These are phyloP conservation scores for Archocentrus centrarchus DNA, from an alignment of 2,113 vertebrate genomes.

Conservation along the genomic window DNA sequence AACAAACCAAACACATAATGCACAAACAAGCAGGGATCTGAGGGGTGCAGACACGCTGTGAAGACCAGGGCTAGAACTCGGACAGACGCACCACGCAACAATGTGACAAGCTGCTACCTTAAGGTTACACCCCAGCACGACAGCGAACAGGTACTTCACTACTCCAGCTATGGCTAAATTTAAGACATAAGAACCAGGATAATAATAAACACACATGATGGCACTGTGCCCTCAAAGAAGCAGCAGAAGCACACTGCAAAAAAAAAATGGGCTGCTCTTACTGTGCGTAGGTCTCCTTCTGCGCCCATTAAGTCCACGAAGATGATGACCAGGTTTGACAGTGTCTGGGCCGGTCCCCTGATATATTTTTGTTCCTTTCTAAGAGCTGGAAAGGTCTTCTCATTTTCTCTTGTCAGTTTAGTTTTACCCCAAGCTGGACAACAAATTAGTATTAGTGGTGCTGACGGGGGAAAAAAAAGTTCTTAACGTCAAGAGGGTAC, in stretches of 20 bases:
- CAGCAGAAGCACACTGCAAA: neutral
- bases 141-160: neutral
- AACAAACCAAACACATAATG: neutral
- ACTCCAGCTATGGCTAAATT: neutral
- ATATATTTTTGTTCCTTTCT: neutral
- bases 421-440: rapidly evolving
- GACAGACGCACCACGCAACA: neutral
- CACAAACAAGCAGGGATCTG: neutral
- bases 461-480: too few species aligned
- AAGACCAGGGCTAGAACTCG: neutral
- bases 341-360: neutral
- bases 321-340: neutral
- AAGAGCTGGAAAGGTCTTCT: neutral
- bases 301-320: neutral
- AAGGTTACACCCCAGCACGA: neutral
- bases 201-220: neutral
- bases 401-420: rapidly evolving
- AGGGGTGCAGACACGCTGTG: neutral
- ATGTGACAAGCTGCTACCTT: neutral
- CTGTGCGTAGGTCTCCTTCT: conserved; percentile 21
- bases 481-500: neutral
- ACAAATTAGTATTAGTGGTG: neutral
- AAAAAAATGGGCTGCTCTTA: neutral
- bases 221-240: neutral
- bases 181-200: neutral